Percentiles rank a stretch among this genome's conserved stretches.
Evolutionary conservation across 2,113 vertebrate species (phyloP).

Genomic region (Chloebia gouldiae): DNA sequence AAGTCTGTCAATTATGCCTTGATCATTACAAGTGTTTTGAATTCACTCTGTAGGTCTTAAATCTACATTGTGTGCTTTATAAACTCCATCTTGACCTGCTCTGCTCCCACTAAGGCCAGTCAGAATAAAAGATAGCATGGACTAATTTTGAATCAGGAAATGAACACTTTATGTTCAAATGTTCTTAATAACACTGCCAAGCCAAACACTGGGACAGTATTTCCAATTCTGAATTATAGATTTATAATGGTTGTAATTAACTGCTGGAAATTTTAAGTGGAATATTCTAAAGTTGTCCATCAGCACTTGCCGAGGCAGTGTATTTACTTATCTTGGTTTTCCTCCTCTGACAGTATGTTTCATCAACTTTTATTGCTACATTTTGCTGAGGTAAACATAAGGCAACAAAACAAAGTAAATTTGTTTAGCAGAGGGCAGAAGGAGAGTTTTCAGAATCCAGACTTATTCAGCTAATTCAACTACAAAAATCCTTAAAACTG

Average conservation of each 20-base stretch:
- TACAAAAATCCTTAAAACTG: background rate
- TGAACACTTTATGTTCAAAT: background rate
- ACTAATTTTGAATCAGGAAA: conserved; percentile 22
- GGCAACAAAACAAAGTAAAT: background rate
- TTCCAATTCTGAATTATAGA: background rate
- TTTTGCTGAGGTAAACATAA: conserved; percentile 22
- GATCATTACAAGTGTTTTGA: conserved; percentile 24
- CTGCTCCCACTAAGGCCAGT: background rate
- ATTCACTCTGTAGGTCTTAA: background rate
- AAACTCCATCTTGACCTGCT: background rate
- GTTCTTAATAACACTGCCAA: background rate
- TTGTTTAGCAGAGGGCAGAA: background rate
- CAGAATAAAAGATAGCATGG: background rate
- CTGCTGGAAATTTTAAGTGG: background rate
- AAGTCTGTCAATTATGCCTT: conserved; percentile 27
- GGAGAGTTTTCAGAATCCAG: background rate
- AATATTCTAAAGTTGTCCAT: background rate
- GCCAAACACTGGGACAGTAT: background rate
- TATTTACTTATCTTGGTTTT: background rate
- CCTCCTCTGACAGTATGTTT: background rate
- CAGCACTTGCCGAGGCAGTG: background rate
- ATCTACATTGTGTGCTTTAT: background rate
- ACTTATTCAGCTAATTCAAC: background rate
- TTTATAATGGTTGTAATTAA: background rate
- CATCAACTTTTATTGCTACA: background rate